Evolutionary conservation across 2,113 vertebrate genomes (phyloP).

Genomic region (cattle (Bos taurus)): ARS-UCD2.0 NC_037351.1:52217501-52218000

Average conservation of each 20-base stretch:
- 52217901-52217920: neutral
- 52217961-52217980: neutral
- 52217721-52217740: neutral
- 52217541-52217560: neutral
- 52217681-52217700: neutral
- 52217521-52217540: conserved; percentile 46
- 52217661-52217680: neutral
- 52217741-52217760: neutral
- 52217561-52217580: conserved; percentile 51
- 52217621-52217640: neutral
- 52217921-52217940: neutral
- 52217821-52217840: neutral
- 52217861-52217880: neutral
- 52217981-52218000: neutral
- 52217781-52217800: neutral
- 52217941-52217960: neutral
- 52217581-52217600: neutral
- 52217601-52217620: neutral
- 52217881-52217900: neutral
- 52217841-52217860: neutral
- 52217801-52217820: neutral
- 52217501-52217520: conserved; percentile 51
- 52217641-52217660: accelerated
- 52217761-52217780: neutral
- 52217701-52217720: neutral